These are phyloP conservation scores for Gouania willdenowi DNA, from an alignment of 2,797 vertebrate genomes.

Conservation along the genomic window DNA sequence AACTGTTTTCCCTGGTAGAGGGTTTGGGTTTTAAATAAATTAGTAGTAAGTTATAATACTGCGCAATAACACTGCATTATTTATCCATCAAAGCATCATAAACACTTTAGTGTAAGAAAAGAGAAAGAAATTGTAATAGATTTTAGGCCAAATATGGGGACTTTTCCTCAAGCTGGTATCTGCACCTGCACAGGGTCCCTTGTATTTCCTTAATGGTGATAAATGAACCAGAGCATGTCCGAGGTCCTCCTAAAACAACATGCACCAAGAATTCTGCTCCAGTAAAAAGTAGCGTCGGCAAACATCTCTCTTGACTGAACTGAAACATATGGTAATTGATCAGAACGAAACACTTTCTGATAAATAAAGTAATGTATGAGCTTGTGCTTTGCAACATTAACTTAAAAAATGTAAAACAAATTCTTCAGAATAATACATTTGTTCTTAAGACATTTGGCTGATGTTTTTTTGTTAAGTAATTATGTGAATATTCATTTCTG, in stretches of 20 bases:
- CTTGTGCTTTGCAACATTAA: too few relatives aligned
- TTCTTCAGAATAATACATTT: too few relatives aligned
- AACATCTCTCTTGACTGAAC: too few relatives aligned
- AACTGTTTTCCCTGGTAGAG: slow-evolving; percentile 21
- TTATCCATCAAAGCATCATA: neutral
- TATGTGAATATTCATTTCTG: too few relatives aligned
- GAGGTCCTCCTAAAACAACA: slow-evolving; percentile 57
- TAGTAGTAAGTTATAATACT: neutral
- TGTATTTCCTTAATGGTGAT: slow-evolving; percentile 48
- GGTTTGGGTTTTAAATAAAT: slow-evolving; percentile 3
- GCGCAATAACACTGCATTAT: neutral
- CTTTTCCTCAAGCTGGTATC: slow-evolving; percentile 28
- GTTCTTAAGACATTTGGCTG: too few relatives aligned
- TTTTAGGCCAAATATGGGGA: slow-evolving; percentile 30
- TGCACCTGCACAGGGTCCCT: slow-evolving; percentile 37
- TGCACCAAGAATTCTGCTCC: slow-evolving; percentile 29
- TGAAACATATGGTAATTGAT: too few relatives aligned
- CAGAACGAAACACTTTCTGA: too few relatives aligned
- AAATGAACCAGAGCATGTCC: slow-evolving; percentile 36
- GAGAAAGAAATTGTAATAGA: slow-evolving; percentile 14
- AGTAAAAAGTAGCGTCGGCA: slow-evolving; percentile 50
- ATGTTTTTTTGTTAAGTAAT: too few relatives aligned
- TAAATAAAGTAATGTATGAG: too few relatives aligned
- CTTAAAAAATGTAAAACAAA: too few relatives aligned
- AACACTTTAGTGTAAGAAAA: slow-evolving; percentile 10